Base-by-base conservation (phyloP, 2,888 invertebrate species). In the Phaedon cochleariae region DNA sequence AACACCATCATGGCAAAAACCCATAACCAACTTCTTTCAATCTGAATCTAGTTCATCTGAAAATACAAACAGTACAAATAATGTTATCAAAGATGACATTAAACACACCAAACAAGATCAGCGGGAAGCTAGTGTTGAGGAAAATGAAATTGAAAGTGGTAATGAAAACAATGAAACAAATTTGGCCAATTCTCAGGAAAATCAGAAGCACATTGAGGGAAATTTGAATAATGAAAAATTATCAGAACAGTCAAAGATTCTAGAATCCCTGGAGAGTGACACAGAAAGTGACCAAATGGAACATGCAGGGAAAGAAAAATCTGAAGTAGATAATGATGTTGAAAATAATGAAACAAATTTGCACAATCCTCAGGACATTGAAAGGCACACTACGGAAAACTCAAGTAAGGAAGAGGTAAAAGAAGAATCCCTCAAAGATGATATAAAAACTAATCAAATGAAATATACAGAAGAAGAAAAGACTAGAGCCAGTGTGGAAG, bases 1-100 rank as follows among this genome's bases (percentile, higher is more conserved):
- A 31, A 68, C 68, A 5, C 71, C 72, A 60, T 58, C 59, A 22
- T 73, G 72, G 72, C 72, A 73, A 57, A 73, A 73, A 65, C 72
- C 72, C 21, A 73, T 73, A 7, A 73, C 72, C 18, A 73, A 67
- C 41, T 73, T 73, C 59, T 73, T 73, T 46, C 64, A 59, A 31
- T 31, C 51, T 7, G 60, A 51, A 37, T 26, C 58, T 7, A 58
- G 51, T 37, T 62, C 65, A 26, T 65, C 58, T 1, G 29, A 58
- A 15, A 21, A 59, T 22, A 46, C 34, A 10, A 34, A 45, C n/a
- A 15, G 15, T 17, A 15, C 41, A 41, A 12, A 3, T 15, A 15
- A 9, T 41, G 41, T 10, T 34, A 34, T 2, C 15, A 15, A 15
- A 3, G 41, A 41, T 10, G 15, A n/a, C n/a, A 4, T 34, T 2